Conservation (phyloP, 2,797 vertebrate species). For the Cyprinodon diabolis region DNA sequence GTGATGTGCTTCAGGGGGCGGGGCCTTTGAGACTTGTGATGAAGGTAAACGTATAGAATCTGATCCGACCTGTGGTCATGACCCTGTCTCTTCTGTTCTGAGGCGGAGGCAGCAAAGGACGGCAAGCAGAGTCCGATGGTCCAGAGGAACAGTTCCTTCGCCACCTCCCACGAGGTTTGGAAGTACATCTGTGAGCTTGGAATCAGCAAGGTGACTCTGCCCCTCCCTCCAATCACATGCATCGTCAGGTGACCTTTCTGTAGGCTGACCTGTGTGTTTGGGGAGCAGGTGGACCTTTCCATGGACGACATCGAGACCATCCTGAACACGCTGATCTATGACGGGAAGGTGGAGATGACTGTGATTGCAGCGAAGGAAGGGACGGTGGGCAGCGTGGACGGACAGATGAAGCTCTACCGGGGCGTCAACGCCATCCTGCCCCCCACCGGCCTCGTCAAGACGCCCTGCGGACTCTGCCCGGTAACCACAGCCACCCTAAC, state of each 20-base stretch:
- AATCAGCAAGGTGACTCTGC: constrained; percentile 91
- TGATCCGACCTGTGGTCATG: background rate
- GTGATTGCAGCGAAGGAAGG: constrained; percentile 97
- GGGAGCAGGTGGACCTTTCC: constrained; percentile 90
- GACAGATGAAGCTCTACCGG: constrained; percentile 94
- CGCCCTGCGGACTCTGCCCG: constrained; percentile 94
- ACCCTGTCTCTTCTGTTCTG: background rate
- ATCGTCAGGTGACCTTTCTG: background rate
- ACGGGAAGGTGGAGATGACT: constrained; percentile 97
- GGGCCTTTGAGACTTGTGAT: no score
- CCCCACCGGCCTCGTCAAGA: constrained; percentile 90
- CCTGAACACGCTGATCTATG: constrained; percentile 95
- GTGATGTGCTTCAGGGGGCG: background rate
- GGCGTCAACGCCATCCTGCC: constrained; percentile 89
- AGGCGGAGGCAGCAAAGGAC: constrained; percentile 92
- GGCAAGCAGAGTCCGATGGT: constrained; percentile 96
- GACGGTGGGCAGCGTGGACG: constrained; percentile 93
- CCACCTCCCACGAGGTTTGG: constrained; percentile 97
- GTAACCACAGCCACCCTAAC: constrained; percentile 66
- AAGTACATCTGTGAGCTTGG: constrained; percentile 97
- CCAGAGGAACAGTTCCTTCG: constrained; percentile 95
- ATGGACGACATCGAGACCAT: constrained; percentile 99
- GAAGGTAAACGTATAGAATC: background rate
- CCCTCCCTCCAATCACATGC: background rate
- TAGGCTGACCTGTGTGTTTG: background rate